Evolutionary conservation across 2,113 vertebrate genomes (phyloP), one percentile per base, ranked within the genome.

Genomic region (Corythoichthys haematopterus): DNA sequence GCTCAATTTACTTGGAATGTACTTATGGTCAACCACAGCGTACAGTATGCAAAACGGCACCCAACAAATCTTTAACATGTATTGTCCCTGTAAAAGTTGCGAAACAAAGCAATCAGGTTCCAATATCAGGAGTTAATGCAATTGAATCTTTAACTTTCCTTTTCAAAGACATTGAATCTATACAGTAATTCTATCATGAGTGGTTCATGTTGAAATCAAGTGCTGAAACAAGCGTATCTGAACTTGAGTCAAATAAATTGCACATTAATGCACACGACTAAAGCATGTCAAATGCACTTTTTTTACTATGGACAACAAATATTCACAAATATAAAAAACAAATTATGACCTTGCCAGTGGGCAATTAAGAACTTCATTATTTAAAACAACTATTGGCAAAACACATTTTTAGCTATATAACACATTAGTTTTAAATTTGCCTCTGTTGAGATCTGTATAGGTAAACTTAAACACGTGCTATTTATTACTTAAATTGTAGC

Each of bases 381-480:
- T n/a, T 10, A 68, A 79, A 47, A 69, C 37, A 43, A 73, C 57
- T 75, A 67, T 69, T 78, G 64, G 68, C 62, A 47, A 36, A 28
- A 71, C 60, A 56, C 33, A 78, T 74, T 65, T 68, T 35, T 13
- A 3, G 64, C 64, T 66, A n/a, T 11, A 66, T 2, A 20, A 10
- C 13, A 53, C 64, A 74, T 81, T 78, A 64, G 61, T n/a, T 69
- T 72, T 38, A 65, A 66, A 65, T 74, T 61, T 74, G 56, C 66
- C 64, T 76, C 57, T 59, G 38, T 33, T 74, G n/a, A 77, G 69
- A 77, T 35, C 45, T 69, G 45, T 4, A 60, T 64, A 50, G 48
- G 10, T 65, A 46, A 15, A 45, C 20, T 69, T 43, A 62, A 51
- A 71, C 35, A 67, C 62, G 64, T 46, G 51, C 33, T 55, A 40